Evolutionary conservation across 2,888 invertebrate species (phyloP).

Genomic region (Phasia obesa): DNA sequence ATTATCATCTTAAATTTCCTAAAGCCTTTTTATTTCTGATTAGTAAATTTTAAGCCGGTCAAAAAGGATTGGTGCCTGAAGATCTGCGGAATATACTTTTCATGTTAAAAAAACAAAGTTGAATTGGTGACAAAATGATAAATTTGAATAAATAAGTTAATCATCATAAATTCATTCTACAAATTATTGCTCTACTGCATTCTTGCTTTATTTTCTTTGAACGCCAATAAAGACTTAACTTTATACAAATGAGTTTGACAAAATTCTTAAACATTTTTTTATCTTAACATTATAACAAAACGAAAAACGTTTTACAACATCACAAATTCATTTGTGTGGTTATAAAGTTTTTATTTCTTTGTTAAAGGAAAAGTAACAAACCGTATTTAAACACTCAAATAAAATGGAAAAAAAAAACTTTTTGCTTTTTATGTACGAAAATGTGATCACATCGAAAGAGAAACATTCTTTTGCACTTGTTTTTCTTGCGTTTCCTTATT

Average conservation of each 20-base stretch:
- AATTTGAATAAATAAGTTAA: not conserved
- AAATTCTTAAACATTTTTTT: not conserved
- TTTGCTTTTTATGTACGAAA: not conserved
- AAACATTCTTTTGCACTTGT: not conserved
- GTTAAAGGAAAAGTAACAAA: conserved; percentile 1
- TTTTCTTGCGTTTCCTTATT: conserved; percentile 34
- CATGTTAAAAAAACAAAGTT: too few species aligned
- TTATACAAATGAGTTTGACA: conserved; percentile 15
- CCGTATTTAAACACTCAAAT: conserved; percentile 2
- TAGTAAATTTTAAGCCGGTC: too few species aligned
- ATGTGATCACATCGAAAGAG: not conserved
- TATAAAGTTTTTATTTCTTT: conserved; percentile 31
- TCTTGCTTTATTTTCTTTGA: not conserved
- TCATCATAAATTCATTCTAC: not conserved
- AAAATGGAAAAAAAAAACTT: conserved; percentile 13
- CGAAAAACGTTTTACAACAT: conserved; percentile 28
- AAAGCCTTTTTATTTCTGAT: too few species aligned
- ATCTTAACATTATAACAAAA: not conserved
- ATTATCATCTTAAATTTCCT: too few species aligned
- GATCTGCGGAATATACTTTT: too few species aligned
- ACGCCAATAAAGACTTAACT: not conserved
- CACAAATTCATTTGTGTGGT: conserved; percentile 25
- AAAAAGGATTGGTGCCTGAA: too few species aligned
- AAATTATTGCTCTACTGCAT: not conserved
- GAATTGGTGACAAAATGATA: not conserved